Base-by-base conservation (phyloP, 2,888 invertebrate genomes). In the Chymomyza caudatula region DNA sequence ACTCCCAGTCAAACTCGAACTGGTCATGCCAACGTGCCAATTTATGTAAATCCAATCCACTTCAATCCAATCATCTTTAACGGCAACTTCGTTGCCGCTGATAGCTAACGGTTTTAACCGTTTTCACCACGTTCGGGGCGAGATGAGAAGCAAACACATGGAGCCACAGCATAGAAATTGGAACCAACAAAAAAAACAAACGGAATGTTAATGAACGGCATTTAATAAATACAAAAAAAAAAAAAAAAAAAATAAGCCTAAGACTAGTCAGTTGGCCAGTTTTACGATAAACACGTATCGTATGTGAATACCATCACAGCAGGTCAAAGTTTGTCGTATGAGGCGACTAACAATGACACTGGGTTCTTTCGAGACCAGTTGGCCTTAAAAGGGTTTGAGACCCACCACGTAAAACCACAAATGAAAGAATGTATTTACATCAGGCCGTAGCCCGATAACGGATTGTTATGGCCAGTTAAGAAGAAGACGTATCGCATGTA, bases 41-140 rank as follows among this genome's bases (percentile, higher is more conserved):
- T 80, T 79, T 80, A 80, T 80, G 79, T 80, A 80, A 80, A 80
- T 80, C 77, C 74, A 82, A 80, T 77, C 29, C 29, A 37, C 29
- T 37, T 37, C 29, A 37, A 37, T 82, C 79, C 83, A 80, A 80
- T 80, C 79, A 65, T 69, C 73, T 67, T 69, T 60, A 77, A 67
- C 62, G 29, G 29, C 29, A 37, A 37, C 29, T 37, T 71, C 74
- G 76, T 81, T 74, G 76, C 23, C 29, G 60, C 69, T 74, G 76
- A 77, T 76, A 68, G 15, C 73, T 79, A 80, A 80, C 79, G 79
- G 79, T 76, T 74, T 59, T 55, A 71, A 71, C 74, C 78, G 77
- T 82, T 79, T 70, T 58, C 6, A 19, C 22, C 44, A 47, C 29
- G 29, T 37, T 37, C 29, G 29, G 25, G 29, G 1, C 5, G 29